phyloP scores from a whole-genome alignment of 2,113 vertebrate genomes.

The Cyprinus carpio region DNA sequence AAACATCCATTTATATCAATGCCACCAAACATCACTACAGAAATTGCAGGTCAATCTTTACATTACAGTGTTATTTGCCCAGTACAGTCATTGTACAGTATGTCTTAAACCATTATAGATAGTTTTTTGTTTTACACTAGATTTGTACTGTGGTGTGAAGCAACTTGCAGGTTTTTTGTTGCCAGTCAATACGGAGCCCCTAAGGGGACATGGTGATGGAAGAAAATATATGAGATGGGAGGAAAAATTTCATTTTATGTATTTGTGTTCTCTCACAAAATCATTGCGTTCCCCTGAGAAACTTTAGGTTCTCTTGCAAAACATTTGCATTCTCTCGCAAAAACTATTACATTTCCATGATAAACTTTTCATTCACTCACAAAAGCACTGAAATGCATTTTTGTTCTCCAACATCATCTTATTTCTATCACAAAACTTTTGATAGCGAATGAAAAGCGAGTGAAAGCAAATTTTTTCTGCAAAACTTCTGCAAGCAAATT shows the following conservation, averaged over 20 bases:
- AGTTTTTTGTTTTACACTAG: not conserved
- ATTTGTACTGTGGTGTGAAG: not conserved
- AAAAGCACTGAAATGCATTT: not conserved
- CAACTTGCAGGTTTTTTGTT: not conserved
- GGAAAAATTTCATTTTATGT: too few species aligned
- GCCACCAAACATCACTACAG: not conserved
- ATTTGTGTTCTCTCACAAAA: not conserved
- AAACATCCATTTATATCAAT: slow-evolving; percentile 4
- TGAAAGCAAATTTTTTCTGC: too few species aligned
- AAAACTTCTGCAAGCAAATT: not conserved
- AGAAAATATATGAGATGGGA: not conserved
- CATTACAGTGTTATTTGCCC: too few species aligned
- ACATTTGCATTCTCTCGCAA: too few species aligned
- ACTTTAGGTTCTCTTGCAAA: not conserved
- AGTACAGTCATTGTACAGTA: not conserved
- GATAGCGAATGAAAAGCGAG: not conserved
- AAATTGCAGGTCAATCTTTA: not conserved
- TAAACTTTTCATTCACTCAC: not conserved
- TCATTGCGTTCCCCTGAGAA: not conserved
- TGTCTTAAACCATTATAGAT: not conserved
- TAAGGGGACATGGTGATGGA: not conserved
- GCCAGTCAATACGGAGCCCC: not conserved
- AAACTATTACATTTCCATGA: not conserved
- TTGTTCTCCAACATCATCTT: not conserved
- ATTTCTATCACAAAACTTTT: not conserved